Conservation (phyloP, 2,888 invertebrate species). For the Zele albiditarsus region DNA sequence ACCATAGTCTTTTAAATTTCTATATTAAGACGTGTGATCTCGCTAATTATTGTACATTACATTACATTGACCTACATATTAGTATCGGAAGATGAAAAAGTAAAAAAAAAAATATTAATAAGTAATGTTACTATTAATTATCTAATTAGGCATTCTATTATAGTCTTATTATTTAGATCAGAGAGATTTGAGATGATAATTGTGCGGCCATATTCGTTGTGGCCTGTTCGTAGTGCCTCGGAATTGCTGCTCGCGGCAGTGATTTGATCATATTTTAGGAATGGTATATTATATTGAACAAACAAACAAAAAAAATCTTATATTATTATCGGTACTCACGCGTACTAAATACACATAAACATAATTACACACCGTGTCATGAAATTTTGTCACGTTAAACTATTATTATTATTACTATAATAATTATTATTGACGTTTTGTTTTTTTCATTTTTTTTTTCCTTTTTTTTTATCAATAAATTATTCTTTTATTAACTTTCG, state of each 20-base stretch:
- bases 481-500: slow-evolving; percentile 67
- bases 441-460: too few relatives aligned
- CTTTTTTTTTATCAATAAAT: slow-evolving; percentile 54
- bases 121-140: slow-evolving; percentile 53
- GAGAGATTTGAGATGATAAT: slow-evolving; percentile 67
- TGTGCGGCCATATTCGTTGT: slow-evolving; percentile 72
- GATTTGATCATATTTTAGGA: slow-evolving; percentile 72
- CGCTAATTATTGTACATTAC: slow-evolving; percentile 71
- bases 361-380: slow-evolving; percentile 54
- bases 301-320: slow-evolving; percentile 60
- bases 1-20: slow-evolving; percentile 71
- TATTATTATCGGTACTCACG: slow-evolving; percentile 69
- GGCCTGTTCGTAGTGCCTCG: slow-evolving; percentile 73
- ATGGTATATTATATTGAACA: slow-evolving; percentile 66
- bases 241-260: slow-evolving; percentile 72
- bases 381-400: slow-evolving; percentile 51
- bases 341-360: slow-evolving; percentile 55
- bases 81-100: slow-evolving; percentile 60
- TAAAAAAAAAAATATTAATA: slow-evolving; percentile 59
- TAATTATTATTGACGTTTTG: too few relatives aligned
- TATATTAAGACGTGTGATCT: slow-evolving; percentile 72
- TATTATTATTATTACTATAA: slow-evolving; percentile 3
- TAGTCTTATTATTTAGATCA: slow-evolving; percentile 54
- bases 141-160: slow-evolving; percentile 62
- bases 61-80: slow-evolving; percentile 63